Base-by-base conservation (phyloP, 2,113 vertebrate species). In the Abramis brama region DNA sequence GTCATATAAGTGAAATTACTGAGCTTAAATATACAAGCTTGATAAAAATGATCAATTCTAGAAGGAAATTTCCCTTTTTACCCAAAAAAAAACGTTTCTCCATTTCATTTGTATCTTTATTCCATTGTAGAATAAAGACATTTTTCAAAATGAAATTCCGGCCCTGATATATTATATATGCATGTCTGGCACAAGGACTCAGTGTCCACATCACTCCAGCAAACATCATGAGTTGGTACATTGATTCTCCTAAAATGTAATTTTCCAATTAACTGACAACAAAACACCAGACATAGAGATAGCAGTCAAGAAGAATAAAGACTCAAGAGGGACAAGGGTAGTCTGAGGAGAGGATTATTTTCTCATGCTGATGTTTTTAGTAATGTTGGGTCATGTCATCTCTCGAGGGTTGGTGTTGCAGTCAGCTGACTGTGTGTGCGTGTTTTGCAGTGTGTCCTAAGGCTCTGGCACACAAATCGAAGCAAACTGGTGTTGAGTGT, bases 311-410 rank as follows among this genome's bases (percentile, higher is more conserved):
- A 33, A 33, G 27, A 47, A 50, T 27, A 52, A 76, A 4, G 45
- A 77, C 55, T 30, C 47, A 77, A 77, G 13, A 55, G 75, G 75
- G 47, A 77, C 25, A 52, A 33, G 47, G 47, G 75, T 77, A 55
- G 75, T 33, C 33, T 77, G 57, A 82, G 25, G n/a, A 83, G 47
- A 66, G 21, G 74, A 79, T 45, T 55, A 74, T 71, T 68, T 89
- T 85, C 70, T 86, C 86, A 85, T 71, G 78, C 47, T 86, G 74
- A 27, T 86, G 77, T 85, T 88, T 89, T 89, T 85, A 82, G 89
- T 52, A 84, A 84, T 78, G 52, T 23, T 83, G 83, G 88, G 75
- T 86, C 59, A 86, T 75, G 75, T 71, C 12, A 66, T 86, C 82
- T 52, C 55, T 80, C 4, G 36, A 60, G 86, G 73, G 82, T 11